Evolutionary conservation across 2,888 invertebrate species (phyloP).

Genomic region (Philaethria dido): DNA sequence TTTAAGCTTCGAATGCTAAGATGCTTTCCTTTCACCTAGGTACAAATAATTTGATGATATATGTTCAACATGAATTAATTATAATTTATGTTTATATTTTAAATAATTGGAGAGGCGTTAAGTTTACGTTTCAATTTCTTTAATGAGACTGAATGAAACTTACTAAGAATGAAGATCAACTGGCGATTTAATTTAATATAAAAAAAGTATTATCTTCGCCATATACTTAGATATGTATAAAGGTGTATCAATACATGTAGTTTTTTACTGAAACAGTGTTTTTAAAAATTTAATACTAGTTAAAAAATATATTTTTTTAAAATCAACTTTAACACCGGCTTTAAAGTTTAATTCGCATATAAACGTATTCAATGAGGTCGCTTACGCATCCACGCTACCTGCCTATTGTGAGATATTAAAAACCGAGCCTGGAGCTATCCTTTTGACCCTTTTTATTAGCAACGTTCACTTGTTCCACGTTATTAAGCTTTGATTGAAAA

Average conservation of each 20-base stretch:
- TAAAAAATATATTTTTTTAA: conserved; percentile 2
- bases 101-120: too few species aligned
- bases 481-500: conserved; percentile 40
- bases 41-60: neutral
- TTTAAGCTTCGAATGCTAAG: neutral
- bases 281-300: neutral
- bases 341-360: conserved; percentile 20
- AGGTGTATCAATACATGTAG: too few species aligned
- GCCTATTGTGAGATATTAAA: conserved; percentile 71
- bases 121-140: too few species aligned
- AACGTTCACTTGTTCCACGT: conserved; percentile 38
- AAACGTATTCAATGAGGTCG: conserved; percentile 17
- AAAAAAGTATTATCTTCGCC: neutral
- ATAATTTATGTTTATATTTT: neutral
- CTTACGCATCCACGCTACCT: conserved; percentile 24
- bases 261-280: too few species aligned
- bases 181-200: neutral
- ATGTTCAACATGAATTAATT: neutral
- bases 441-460: conserved; percentile 70
- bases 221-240: too few species aligned
- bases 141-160: too few species aligned
- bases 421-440: conserved; percentile 69
- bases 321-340: neutral
- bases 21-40: neutral
- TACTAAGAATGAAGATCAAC: too few species aligned